Percentiles rank a stretch among this genome's conserved stretches.
Evolutionary conservation across 2,797 vertebrate species (phyloP).

Genomic region (Mus caroli): DNA sequence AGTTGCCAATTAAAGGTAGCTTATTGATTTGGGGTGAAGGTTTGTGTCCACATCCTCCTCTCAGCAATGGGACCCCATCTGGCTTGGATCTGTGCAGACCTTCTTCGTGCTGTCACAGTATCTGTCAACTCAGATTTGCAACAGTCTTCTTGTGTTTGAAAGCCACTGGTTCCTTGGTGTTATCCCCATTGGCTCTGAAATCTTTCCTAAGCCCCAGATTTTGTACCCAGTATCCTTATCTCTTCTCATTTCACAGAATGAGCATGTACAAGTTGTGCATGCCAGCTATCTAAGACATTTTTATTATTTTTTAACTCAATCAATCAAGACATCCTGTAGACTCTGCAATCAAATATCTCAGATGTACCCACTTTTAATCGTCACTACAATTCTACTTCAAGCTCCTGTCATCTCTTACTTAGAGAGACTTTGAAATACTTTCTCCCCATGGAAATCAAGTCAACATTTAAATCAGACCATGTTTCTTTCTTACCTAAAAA

Average conservation of each 20-base stretch:
- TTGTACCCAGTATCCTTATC: neutral
- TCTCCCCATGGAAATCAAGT: neutral
- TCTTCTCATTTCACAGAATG: neutral
- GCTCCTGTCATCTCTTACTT: neutral
- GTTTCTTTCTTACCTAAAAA: neutral
- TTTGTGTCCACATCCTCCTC: neutral
- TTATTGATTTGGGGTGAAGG: neutral
- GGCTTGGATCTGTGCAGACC: neutral
- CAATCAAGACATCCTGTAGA: neutral
- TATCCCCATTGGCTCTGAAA: neutral
- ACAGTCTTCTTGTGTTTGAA: neutral
- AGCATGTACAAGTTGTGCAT: neutral
- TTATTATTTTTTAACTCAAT: slow-evolving; percentile 18
- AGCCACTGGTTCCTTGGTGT: neutral
- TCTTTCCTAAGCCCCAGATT: neutral
- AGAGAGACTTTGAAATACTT: slow-evolving; percentile 4
- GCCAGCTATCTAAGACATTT: slow-evolving; percentile 14
- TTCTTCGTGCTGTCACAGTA: neutral
- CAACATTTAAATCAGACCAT: slow-evolving; percentile 39
- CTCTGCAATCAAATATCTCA: neutral
- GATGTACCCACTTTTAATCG: neutral
- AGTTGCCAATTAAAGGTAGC: too few relatives aligned
- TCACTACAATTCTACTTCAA: neutral
- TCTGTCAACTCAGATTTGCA: neutral
- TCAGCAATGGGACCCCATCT: neutral